Evolutionary conservation across 2,797 vertebrate genomes (phyloP), one percentile per base, ranked within the genome.

Genomic region (Atherinosoma microstoma): DNA sequence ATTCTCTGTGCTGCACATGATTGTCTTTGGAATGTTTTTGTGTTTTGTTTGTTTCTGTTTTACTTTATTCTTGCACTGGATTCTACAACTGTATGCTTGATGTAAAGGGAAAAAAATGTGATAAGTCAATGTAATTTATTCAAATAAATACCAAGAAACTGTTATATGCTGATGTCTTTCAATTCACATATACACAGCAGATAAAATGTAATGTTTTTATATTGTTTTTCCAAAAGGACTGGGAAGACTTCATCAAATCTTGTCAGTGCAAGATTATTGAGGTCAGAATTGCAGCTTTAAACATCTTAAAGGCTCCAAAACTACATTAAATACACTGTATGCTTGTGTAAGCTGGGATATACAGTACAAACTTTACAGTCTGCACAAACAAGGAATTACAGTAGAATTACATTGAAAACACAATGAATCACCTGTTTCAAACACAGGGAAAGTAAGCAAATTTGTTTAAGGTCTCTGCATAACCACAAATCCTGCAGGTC

Each of bases 41-140:
- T 67, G 4, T 79, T 80, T 85, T 75, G 85, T 83, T 45, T 53
- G 32, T 79, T 88, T 67, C 61, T 63, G 64, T 80, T 92, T 82
- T 70, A 30, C 86, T 88, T 90, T 63, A 76, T 87, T 92, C 89
- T 91, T 88, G 90, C 87, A 93, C 86, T 88, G 88, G 89, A 92
- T 92, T 92, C 85, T 82, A 89, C 83, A 87, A 91, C 81, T 91
- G 90, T 92, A 92, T 83, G 92, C 91, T 94, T 90, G 89, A 93
- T 93, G 93, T 95, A 90, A 89, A 90, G 88, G 87, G 64, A 65
- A 85, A 87, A 54, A 84, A 85, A 85, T 73, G 90, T 91, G 84
- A 88, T 85, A 87, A 90, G 84, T 94, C 84, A 78, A 79, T 93
- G 93, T 94, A 93, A 94, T 93, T 94, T 91, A 93, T 91, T 93